These are phyloP conservation scores for Cataglyphis livida DNA, from an alignment of 2,888 invertebrate species.

Conservation along the genomic window DNA sequence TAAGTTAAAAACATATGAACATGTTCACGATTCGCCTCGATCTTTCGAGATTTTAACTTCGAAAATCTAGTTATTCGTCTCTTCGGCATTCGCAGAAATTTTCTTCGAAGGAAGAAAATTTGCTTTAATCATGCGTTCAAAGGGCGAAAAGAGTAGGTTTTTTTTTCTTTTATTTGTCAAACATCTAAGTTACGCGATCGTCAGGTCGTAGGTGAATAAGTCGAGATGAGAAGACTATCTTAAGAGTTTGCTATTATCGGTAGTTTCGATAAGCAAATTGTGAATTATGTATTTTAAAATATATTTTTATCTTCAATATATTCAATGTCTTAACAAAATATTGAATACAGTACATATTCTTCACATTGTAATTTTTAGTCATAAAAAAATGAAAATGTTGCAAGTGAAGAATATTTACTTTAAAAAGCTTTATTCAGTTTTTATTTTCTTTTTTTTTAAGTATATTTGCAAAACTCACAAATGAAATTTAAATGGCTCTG, in stretches of 20 bases:
- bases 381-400: too few species aligned
- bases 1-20: conserved; percentile 1
- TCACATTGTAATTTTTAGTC: too few species aligned
- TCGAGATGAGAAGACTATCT: background rate
- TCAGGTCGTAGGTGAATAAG: background rate
- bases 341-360: too few species aligned
- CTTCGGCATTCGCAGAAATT: background rate
- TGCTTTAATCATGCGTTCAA: conserved; percentile 2
- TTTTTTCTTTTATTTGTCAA: background rate
- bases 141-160: background rate
- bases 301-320: too few species aligned
- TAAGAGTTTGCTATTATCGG: background rate
- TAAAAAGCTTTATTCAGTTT: too few species aligned
- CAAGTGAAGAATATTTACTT: too few species aligned
- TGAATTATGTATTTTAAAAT: too few species aligned
- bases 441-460: too few species aligned
- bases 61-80: conserved; percentile 43
- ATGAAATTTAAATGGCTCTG: too few species aligned
- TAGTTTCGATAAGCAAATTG: background rate
- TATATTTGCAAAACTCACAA: too few species aligned
- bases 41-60: conserved; percentile 45
- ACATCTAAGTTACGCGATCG: background rate
- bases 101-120: background rate
- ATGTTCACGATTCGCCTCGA: background rate
- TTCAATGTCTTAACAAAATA: too few species aligned